Evolutionary conservation across 1,140 invertebrate species (phyloP), one percentile per base, ranked within the genome.

Genomic region (Euwallacea fornicatus): DNA sequence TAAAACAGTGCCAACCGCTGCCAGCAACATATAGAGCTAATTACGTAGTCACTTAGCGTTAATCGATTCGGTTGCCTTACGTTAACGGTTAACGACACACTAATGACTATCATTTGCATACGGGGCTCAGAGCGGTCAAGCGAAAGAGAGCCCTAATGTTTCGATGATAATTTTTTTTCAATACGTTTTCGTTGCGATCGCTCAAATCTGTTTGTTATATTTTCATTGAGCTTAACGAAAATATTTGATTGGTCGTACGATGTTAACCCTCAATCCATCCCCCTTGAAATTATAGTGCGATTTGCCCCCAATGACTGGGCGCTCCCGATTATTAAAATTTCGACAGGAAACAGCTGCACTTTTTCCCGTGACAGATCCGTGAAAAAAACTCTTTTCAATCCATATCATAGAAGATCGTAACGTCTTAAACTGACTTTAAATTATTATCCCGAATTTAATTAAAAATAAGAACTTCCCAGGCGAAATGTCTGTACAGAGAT

Each of bases 31-130:
- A 76, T 79, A 81, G 75, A 81, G 80, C 79, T 81, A 81, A 81
- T 81, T 81, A 81, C 80, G 77, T 77, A 81, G 80, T 81, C 80
- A 81, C 79, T 81, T 81, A 81, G 79, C 79, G 79, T 81, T 81
- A 81, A 81, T 81, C 79, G 79, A 81, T 81, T 80, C 76, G 78
- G 78, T 80, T 76, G 78, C 79, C 79, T 81, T 81, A 81, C 79
- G 77, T 79, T 81, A 74, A 78, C 76, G 80, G 76, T 80, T 81
- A 81, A 81, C 79, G 80, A 81, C 79, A 80, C 79, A 79, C 79
- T 81, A 81, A 81, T 81, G 80, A 80, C 79, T 76, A 74, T 72
- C 77, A 81, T 81, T 81, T 81, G 79, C 80, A 81, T 81, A 80
- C 13, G 77, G 75, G 56, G 70, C 43, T 58, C 42, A 13, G 46